Conservation (phyloP, 2,888 invertebrate genomes). For the Cosmorhoe ocellata region DNA sequence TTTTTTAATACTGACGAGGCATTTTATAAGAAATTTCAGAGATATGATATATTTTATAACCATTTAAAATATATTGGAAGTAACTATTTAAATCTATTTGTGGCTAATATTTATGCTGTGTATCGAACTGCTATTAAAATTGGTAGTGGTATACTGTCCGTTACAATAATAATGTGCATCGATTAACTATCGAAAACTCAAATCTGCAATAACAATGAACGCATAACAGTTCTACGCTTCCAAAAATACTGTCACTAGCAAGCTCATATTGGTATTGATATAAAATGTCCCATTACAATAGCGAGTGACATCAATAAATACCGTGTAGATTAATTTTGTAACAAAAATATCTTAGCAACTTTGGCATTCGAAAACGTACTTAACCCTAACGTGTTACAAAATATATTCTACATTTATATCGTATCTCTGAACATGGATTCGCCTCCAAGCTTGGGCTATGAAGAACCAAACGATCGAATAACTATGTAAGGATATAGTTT, state of each 20-base stretch:
- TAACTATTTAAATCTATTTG: conserved; percentile 3
- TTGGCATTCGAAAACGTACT: conserved; percentile 60
- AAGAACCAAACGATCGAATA: conserved; percentile 47
- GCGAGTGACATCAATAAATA: conserved; percentile 41
- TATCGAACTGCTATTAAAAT: not conserved
- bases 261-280: conserved; percentile 58
- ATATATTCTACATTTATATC: conserved; percentile 68
- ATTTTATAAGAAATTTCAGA: conserved; percentile 60
- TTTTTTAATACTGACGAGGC: conserved; percentile 75
- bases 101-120: conserved; percentile 18
- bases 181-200: conserved; percentile 17
- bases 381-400: conserved; percentile 66
- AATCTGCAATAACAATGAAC: conserved; percentile 25
- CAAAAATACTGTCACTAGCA: conserved; percentile 51
- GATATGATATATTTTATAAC: conserved; percentile 67
- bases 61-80: conserved; percentile 12
- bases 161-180: conserved; percentile 17
- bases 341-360: conserved; percentile 69
- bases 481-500: conserved; percentile 50
- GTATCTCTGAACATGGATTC: conserved; percentile 70
- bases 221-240: conserved; percentile 20
- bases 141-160: not conserved
- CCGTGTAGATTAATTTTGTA: conserved; percentile 48
- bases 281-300: conserved; percentile 41
- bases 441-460: conserved; percentile 38